These are phyloP conservation scores for Anableps anableps DNA, from an alignment of 2,797 vertebrate species.

Conservation along the genomic window DNA sequence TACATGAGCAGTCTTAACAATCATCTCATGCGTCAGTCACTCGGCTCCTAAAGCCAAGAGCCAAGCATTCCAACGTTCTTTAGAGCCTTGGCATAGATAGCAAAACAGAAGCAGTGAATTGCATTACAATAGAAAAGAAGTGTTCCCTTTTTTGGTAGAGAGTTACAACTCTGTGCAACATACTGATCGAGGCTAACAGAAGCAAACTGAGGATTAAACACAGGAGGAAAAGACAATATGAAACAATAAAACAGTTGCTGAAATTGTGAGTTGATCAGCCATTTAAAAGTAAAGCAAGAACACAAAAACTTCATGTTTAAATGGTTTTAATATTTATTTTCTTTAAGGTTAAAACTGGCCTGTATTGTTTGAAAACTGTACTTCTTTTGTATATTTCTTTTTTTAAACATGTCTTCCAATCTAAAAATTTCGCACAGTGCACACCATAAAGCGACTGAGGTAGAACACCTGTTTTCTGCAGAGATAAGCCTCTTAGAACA, in stretches of 20 bases:
- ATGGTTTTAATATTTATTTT: background rate
- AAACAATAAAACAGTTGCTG: background rate
- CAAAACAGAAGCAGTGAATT: background rate
- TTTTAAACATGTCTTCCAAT: constrained; percentile 1
- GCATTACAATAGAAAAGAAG: background rate
- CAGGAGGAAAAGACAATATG: background rate
- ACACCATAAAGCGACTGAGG: background rate
- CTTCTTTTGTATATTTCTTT: background rate
- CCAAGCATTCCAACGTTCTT: constrained; percentile 28
- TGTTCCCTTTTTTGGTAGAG: background rate
- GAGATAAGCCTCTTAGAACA: constrained; percentile 4
- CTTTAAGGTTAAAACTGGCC: background rate
- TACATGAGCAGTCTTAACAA: constrained; percentile 53
- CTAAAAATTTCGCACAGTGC: background rate
- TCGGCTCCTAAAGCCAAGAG: constrained; percentile 53
- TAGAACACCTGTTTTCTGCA: background rate
- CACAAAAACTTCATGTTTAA: background rate
- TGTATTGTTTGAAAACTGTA: background rate
- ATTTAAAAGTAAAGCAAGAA: background rate
- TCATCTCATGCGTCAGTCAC: constrained; percentile 59
- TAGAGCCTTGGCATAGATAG: constrained; percentile 16
- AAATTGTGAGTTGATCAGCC: background rate
- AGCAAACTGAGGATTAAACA: background rate
- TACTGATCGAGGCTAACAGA: background rate
- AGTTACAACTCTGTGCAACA: background rate